These are phyloP conservation scores for Archips crataeganus DNA, from an alignment of 2,888 invertebrate genomes.

Conservation along the genomic window DNA sequence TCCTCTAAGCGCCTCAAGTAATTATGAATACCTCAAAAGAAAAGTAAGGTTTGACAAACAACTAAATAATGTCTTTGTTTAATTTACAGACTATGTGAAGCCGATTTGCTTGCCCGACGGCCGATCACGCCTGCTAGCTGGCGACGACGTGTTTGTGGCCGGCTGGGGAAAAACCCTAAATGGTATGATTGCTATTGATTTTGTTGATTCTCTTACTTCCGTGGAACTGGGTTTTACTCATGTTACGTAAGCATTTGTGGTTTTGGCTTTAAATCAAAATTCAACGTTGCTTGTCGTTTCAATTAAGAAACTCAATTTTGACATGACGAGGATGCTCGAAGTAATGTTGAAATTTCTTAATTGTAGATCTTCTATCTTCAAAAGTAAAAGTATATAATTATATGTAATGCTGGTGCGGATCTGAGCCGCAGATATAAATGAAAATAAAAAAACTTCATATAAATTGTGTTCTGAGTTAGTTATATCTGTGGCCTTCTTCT, in stretches of 20 bases:
- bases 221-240: slow-evolving; percentile 16
- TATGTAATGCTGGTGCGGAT: too few relatives aligned
- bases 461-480: too few relatives aligned
- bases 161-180: slow-evolving; percentile 88
- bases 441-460: too few relatives aligned
- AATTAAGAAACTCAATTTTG: background rate
- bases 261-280: background rate
- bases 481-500: too few relatives aligned
- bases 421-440: too few relatives aligned
- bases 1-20: too few relatives aligned
- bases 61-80: background rate
- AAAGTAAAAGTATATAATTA: too few relatives aligned
- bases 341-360: too few relatives aligned
- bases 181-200: slow-evolving; percentile 58
- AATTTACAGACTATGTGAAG: slow-evolving; percentile 82
- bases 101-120: slow-evolving; percentile 84
- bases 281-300: background rate
- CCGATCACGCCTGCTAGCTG: slow-evolving; percentile 65
- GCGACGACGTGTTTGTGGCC: slow-evolving; percentile 83
- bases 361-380: too few relatives aligned
- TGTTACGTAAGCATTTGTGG: slow-evolving; percentile 2
- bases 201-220: slow-evolving; percentile 28
- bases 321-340: too few relatives aligned
- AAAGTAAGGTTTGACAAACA: too few relatives aligned
- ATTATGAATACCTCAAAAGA: too few relatives aligned